Base-by-base conservation (phyloP, 2,888 invertebrate genomes). In the Ochropleura plecta region DNA sequence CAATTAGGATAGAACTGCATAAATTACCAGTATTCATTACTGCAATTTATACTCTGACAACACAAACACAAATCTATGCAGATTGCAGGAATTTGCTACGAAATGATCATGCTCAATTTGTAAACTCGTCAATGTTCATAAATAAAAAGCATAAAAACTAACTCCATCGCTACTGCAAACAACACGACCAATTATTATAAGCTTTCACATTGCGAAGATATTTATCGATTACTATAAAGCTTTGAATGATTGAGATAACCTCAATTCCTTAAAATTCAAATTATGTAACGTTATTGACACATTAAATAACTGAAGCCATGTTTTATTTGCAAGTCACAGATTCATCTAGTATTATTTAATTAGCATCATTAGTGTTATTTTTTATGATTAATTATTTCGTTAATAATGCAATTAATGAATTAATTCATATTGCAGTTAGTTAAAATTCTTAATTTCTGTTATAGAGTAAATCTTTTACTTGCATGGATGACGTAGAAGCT, bases 141-240 rank as follows among this genome's bases (percentile, higher is more conserved):
- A 30, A n/a, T 18, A n/a, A 1, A 16, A 44, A 20, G 18, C 3
- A 9, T 42, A 53, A 12, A 69, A 46, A 76, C 60, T 12, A 40
- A 64, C 6, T 48, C 4, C 10, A 48, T 18, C 10, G n/a, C 71
- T 55, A 66, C 55, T 40, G 5, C 49, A 57, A 51, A 51, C 30
- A 18, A 63, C 40, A 46, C 46, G 6, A 48, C 12, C 42, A 51
- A 59, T 42, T 73, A 51, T 72, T 48, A 40, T 66, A 12, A 51
- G 79, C 75, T 79, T 79, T 79, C 67, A 76, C 77, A 63, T 20
- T 30, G 40, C 9, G 51, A 64, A 76, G 40, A 79, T 57, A 30
- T 64, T 68, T 46, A 71, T 68, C 55, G 20, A 44, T 18, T 16
- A 57, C 57, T 40, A 7, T 14, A 60, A 59, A 68, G 12, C 10